These are phyloP conservation scores for Pseudopleuronectes americanus DNA, from an alignment of 2,797 vertebrate species.

Conservation along the genomic window DNA sequence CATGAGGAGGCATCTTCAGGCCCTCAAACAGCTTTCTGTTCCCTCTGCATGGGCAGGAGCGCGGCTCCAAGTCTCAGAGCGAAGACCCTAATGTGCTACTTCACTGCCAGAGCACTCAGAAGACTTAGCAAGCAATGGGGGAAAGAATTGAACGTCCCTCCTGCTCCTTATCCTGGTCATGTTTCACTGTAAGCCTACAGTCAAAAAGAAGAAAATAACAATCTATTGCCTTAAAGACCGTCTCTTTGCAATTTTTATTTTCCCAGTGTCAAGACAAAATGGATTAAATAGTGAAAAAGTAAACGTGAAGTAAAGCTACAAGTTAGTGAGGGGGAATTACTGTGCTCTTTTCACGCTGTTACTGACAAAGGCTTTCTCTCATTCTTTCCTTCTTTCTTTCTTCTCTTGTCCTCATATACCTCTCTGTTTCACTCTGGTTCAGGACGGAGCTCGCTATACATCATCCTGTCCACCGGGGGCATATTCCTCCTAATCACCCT, in stretches of 20 bases:
- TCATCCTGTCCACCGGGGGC: conserved; percentile 96
- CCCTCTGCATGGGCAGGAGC: conserved; percentile 44
- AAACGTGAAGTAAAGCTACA: conserved; percentile 3
- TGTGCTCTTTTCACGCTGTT: conserved; percentile 5
- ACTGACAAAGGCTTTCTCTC: conserved; percentile 19
- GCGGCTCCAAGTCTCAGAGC: conserved; percentile 37
- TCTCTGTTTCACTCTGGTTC: conserved; percentile 60
- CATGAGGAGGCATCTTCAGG: conserved; percentile 54
- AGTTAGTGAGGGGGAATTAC: not conserved
- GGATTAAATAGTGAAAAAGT: no score
- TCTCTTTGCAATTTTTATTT: no score
- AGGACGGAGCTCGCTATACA: conserved; percentile 98
- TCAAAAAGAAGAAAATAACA: no score
- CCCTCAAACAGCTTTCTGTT: conserved; percentile 31
- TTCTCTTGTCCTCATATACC: conserved; percentile 16
- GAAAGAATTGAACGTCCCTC: not conserved
- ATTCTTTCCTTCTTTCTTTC: conserved; percentile 17
- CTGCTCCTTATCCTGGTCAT: no score
- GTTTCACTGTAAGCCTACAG: no score
- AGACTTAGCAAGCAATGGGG: not conserved
- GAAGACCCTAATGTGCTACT: conserved; percentile 37
- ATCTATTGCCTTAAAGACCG: no score
- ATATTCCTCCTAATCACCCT: conserved; percentile 98
- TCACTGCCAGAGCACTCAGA: conserved; percentile 13
- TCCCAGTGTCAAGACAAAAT: no score